phyloP scores from a whole-genome alignment of 2,888 invertebrate species.

The Spisula subtruncata region DNA sequence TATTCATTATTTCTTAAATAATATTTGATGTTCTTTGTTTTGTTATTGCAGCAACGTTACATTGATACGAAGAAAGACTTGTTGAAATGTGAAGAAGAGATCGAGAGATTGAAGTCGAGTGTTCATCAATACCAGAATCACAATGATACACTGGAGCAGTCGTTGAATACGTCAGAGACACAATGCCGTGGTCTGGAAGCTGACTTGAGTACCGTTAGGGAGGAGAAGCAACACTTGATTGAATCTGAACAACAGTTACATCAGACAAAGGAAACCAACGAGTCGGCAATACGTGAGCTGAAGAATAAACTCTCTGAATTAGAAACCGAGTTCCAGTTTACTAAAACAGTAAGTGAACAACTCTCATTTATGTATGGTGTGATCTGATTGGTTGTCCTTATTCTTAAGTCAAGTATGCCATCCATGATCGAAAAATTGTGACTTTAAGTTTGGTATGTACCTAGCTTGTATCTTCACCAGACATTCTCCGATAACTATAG shows the following conservation, averaged over 20 bases:
- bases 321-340: conserved; percentile 59
- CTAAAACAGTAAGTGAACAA: neutral
- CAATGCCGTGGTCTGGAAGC: conserved; percentile 1
- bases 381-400: no score
- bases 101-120: conserved; percentile 65
- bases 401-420: no score
- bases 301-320: conserved; percentile 67
- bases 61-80: conserved; percentile 57
- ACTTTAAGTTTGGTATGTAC: no score
- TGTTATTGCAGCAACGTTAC: neutral
- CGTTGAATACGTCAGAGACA: conserved; percentile 9
- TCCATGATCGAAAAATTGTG: no score
- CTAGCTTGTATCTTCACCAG: no score
- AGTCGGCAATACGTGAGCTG: conserved; percentile 55
- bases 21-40: no score
- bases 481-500: no score
- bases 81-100: conserved; percentile 66
- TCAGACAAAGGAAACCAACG: conserved; percentile 47
- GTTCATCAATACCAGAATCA: conserved; percentile 37
- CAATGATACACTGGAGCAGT: conserved; percentile 40
- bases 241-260: conserved; percentile 57
- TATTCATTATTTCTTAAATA: no score
- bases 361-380: no score
- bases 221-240: conserved; percentile 46
- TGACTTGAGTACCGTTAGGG: conserved; percentile 58